phyloP scores from a whole-genome alignment of 1,140 invertebrate genomes.

The Drosophila busckii region DNA sequence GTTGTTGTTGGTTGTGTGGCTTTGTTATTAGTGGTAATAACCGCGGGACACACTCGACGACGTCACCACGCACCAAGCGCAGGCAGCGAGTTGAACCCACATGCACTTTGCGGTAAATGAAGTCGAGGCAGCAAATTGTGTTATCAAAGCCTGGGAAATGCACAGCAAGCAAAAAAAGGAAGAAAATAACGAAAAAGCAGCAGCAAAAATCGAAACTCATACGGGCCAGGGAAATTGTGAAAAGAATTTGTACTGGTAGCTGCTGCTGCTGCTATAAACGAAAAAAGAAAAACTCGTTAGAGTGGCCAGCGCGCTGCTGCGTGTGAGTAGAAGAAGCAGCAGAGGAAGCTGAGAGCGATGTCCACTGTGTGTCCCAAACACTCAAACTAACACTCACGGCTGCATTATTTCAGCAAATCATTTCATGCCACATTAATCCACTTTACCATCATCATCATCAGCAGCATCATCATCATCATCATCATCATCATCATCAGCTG shows the following conservation, averaged over 20 bases:
- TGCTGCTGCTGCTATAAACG: conserved; percentile 35
- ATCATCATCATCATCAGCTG: conserved; percentile 1
- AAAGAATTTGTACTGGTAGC: conserved; percentile 61
- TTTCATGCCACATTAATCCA: conserved; percentile 77
- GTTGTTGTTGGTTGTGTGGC: conserved; percentile 24
- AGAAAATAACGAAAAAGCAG: not conserved
- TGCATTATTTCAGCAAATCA: conserved; percentile 76
- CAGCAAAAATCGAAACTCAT: conserved; percentile 40
- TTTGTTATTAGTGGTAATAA: conserved; percentile 54
- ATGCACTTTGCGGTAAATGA: conserved; percentile 75
- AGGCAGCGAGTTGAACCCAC: conserved; percentile 48
- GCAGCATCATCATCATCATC: not conserved
- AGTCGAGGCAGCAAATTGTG: conserved; percentile 63
- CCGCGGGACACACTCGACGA: conserved; percentile 33
- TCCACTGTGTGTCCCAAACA: conserved; percentile 35
- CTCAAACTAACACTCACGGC: conserved; percentile 39
- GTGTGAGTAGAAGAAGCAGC: conserved; percentile 45
- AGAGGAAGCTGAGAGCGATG: conserved; percentile 16
- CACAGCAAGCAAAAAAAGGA: conserved; percentile 67
- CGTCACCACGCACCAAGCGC: conserved; percentile 28
- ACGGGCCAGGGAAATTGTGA: conserved; percentile 59
- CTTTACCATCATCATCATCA: conserved; percentile 55
- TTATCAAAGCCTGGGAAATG: conserved; percentile 76
- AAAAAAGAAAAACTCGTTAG: conserved; percentile 64
- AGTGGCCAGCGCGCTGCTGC: conserved; percentile 56